Conservation (phyloP, 1,140 invertebrate species). For the Nasonia giraulti region DNA sequence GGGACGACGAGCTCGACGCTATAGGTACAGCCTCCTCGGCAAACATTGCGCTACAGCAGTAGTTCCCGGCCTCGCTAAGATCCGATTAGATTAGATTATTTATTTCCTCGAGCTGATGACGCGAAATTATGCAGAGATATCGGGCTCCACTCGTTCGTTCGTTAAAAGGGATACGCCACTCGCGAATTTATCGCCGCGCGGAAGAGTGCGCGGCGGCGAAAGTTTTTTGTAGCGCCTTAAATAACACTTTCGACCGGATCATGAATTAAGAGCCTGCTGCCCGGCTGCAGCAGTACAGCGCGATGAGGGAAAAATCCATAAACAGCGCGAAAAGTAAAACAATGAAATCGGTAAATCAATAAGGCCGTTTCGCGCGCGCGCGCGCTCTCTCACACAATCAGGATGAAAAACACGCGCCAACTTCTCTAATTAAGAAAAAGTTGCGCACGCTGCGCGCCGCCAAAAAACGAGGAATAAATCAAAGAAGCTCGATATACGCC, state of each 20-base stretch:
- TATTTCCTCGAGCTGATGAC: too few relatives aligned
- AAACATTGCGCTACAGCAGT: not conserved
- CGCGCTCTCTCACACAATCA: not conserved
- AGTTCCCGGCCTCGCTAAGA: not conserved
- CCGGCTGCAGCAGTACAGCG: too few relatives aligned
- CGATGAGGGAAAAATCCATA: not conserved
- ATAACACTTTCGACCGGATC: too few relatives aligned
- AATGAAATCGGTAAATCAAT: not conserved
- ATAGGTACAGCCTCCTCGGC: not conserved
- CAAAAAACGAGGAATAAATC: constrained; percentile 44
- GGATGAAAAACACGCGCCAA: constrained; percentile 16
- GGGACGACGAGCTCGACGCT: not conserved
- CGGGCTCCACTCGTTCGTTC: too few relatives aligned
- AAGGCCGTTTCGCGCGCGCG: not conserved
- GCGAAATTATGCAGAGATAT: too few relatives aligned
- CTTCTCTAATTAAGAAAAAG: constrained; percentile 41
- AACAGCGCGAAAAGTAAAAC: not conserved
- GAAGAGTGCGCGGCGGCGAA: too few relatives aligned
- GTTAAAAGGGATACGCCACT: too few relatives aligned
- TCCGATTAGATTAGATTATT: not conserved
- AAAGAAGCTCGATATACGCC: constrained; percentile 12
- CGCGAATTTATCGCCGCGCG: too few relatives aligned
- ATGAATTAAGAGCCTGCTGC: not conserved
- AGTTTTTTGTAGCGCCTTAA: too few relatives aligned
- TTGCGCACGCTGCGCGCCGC: not conserved